These are phyloP conservation scores for Leptodactylus fuscus DNA, from an alignment of 2,113 vertebrate species.

Conservation along the genomic window DNA sequence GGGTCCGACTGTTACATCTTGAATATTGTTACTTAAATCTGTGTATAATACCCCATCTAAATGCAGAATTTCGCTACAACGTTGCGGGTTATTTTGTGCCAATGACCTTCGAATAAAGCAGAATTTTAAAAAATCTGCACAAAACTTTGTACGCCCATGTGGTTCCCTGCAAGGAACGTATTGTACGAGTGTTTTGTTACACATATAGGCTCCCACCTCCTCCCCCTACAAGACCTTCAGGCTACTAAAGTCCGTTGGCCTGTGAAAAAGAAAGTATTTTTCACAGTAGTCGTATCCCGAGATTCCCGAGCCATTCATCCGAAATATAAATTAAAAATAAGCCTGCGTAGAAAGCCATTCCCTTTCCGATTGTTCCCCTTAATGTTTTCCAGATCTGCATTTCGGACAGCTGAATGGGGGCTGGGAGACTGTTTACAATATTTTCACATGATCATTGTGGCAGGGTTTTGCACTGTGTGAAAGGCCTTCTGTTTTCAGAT, in stretches of 20 bases:
- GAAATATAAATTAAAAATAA: constrained; percentile 61
- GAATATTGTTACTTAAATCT: no score
- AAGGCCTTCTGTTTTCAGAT: constrained; percentile 79
- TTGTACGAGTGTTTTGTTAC: background rate
- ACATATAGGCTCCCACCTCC: background rate
- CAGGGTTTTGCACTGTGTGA: constrained; percentile 72
- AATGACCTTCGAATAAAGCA: no score
- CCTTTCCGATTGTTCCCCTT: constrained; percentile 65
- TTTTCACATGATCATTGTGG: constrained; percentile 78
- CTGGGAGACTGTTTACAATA: constrained; percentile 79
- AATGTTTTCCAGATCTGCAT: constrained; percentile 68
- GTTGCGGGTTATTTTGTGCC: no score
- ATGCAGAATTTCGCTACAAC: no score
- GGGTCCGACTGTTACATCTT: no score
- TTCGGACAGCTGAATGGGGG: constrained; percentile 71
- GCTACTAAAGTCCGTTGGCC: background rate
- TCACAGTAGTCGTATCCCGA: background rate
- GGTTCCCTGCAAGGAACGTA: background rate
- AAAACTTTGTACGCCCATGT: no score
- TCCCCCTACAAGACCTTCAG: background rate
- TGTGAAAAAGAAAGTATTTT: background rate
- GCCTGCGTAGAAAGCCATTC: constrained; percentile 56
- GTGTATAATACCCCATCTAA: no score
- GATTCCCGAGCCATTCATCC: constrained; percentile 44
- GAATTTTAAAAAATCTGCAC: no score